Base-by-base conservation (phyloP, 2,888 invertebrate species). In the Seladonia tumulorum region DNA sequence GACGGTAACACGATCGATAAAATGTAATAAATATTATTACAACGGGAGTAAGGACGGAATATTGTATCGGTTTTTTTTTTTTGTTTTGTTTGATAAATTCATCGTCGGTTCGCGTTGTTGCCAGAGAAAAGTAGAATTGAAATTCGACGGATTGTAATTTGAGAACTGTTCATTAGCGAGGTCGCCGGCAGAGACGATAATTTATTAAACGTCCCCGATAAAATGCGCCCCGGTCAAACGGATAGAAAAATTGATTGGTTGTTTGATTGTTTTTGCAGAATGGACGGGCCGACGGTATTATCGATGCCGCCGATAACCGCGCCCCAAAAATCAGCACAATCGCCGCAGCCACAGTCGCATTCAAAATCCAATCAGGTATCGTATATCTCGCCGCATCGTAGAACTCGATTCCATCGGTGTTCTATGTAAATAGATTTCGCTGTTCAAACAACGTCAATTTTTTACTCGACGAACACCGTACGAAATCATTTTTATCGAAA, bases 291-390 rank as follows among this genome's bases (percentile, higher is more conserved):
- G 75, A 96, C 96, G 39, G 92, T 93, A 87, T 89, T 93, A 83
- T 92, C 94, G 82, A 96, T 96, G 92, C 93, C 95, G 95, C 87
- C 95, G 95, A 87, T 96, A 95, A 89, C 92, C 95, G 12, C 92
- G 95, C 77, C 96, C 95, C 93, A 94, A 95, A 68, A 92, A 93
- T 95, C 96, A 86, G 90, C 95, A 16, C 96, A 96, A 80, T 95
- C 93, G 70, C 90, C 94, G 57, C 93, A 93, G 85, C 92, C 94
- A 82, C 96, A 96, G 92, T 93, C 96, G 76, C 95, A 94, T 88
- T 95, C 96, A 57, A 96, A 96, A 94, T 96, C 96, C 18, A 96
- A 96, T 93, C 96, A 96, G 95, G 96, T 96, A 94, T 82, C 79
- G 84, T 57, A 29, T 71, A 35, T 53, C 57, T 53, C 68, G 49